Percentiles rank a stretch among this genome's conserved stretches.
These are phyloP conservation scores for Elephas maximus DNA, from an alignment of 2,113 vertebrate genomes.

Conservation along the genomic window DNA sequence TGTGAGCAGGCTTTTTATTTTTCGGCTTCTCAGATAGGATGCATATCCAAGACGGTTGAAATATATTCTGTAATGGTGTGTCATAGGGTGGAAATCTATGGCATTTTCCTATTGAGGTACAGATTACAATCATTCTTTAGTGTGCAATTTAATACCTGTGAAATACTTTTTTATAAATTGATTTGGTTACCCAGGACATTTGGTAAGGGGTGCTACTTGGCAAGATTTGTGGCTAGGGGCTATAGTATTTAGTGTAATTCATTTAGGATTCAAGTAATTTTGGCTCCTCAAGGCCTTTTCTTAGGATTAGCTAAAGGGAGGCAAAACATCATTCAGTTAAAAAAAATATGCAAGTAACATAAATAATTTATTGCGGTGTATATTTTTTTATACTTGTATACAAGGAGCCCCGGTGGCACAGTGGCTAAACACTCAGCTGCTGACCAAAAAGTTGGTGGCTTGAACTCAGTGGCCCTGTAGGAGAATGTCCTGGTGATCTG, in stretches of 20 bases:
- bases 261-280: conserved; percentile 32
- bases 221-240: not conserved
- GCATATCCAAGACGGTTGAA: not conserved
- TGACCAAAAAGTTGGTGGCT: not conserved
- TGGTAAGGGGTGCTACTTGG: not conserved
- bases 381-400: not conserved
- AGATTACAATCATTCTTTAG: not conserved
- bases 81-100: not conserved
- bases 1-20: conserved; percentile 18
- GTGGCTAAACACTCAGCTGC: no score
- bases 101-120: not conserved
- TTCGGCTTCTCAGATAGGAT: conserved; percentile 12
- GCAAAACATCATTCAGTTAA: not conserved
- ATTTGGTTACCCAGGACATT: not conserved
- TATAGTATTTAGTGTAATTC: not conserved
- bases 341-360: not conserved
- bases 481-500: not conserved
- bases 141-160: not conserved
- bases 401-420: no score
- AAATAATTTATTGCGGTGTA: not conserved
- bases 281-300: not conserved
- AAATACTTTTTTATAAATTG: not conserved
- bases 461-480: not conserved
- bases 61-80: not conserved
- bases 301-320: conserved; percentile 7